Evolutionary conservation across 1,140 invertebrate species (phyloP).

Genomic region (Berghia stephanieae): DNA sequence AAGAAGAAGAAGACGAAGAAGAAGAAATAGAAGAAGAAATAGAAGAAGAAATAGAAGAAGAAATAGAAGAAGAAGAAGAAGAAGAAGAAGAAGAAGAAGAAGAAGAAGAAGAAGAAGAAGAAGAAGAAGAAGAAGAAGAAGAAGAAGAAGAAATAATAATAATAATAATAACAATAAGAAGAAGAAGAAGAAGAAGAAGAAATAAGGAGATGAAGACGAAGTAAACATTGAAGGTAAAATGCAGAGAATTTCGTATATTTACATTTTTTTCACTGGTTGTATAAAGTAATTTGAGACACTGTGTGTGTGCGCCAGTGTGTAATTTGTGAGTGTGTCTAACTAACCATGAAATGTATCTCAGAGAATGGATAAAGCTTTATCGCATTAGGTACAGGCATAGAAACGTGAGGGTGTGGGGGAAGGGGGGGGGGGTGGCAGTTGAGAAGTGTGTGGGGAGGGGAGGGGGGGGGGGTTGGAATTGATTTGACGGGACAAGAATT

Average conservation of each 20-base stretch:
- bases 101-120: not conserved
- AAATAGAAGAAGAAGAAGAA: slow-evolving; percentile 3
- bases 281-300: not conserved
- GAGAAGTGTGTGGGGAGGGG: not conserved
- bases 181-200: not conserved
- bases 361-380: not conserved
- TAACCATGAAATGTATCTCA: not conserved
- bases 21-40: slow-evolving; percentile 8
- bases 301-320: not conserved
- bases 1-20: not conserved
- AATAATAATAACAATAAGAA: not conserved
- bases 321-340: not conserved
- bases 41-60: not conserved
- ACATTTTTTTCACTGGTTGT: not conserved
- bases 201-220: not conserved
- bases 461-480: not conserved
- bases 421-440: not conserved
- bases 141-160: not conserved
- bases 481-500: not conserved
- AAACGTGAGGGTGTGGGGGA: not conserved
- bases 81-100: not conserved
- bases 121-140: not conserved
- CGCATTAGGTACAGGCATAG: not conserved
- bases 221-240: not conserved
- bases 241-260: slow-evolving; percentile 7